Conservation (phyloP, 2,888 invertebrate genomes). For the Pachliopta kotzebuea region DNA sequence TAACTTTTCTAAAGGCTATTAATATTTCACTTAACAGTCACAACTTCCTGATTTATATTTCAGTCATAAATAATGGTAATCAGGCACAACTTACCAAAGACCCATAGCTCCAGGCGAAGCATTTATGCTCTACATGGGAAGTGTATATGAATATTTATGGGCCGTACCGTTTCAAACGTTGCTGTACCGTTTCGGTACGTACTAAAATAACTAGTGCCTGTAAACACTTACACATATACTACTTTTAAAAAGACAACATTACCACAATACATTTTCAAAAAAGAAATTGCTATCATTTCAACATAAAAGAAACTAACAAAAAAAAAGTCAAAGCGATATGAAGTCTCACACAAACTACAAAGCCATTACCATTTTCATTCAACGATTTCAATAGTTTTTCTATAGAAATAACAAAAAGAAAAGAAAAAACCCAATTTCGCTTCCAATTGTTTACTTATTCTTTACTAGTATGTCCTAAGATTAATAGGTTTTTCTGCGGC, state of each 20-base stretch:
- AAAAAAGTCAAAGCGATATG: too few species aligned
- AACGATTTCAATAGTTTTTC: too few species aligned
- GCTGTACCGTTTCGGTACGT: conserved; percentile 3
- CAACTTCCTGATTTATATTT: conserved; percentile 13
- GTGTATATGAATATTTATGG: conserved; percentile 19
- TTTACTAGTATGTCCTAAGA: too few species aligned
- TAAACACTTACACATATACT: background rate
- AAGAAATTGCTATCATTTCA: background rate
- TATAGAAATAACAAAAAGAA: too few species aligned
- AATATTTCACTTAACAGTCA: conserved; percentile 19
- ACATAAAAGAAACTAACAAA: too few species aligned
- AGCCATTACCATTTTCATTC: too few species aligned
- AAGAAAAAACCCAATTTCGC: too few species aligned
- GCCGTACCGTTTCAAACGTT: conserved; percentile 12
- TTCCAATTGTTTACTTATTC: too few species aligned
- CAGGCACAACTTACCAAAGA: conserved; percentile 20
- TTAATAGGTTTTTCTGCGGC: too few species aligned
- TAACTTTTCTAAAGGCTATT: conserved; percentile 3
- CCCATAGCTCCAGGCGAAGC: conserved; percentile 15
- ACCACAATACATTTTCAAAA: background rate
- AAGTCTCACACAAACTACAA: too few species aligned
- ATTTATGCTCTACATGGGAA: conserved; percentile 22
- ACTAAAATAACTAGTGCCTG: background rate
- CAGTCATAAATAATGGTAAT: conserved; percentile 21
- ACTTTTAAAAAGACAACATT: background rate